Evolutionary conservation across 2,797 vertebrate species (phyloP).

Genomic region (Eulemur rubriventer): DNA sequence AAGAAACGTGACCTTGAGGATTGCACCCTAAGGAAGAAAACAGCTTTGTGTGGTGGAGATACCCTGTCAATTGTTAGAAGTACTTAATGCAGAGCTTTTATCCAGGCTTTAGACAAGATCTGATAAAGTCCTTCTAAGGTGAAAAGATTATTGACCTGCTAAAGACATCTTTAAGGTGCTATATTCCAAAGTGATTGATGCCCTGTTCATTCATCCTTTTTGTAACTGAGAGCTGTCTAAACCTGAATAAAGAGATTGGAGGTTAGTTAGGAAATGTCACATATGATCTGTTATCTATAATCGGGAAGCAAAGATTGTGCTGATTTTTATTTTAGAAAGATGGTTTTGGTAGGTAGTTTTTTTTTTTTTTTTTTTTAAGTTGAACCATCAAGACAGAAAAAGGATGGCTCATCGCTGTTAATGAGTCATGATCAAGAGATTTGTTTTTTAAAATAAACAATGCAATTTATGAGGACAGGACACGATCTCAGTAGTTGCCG

Average conservation of each 20-base stretch:
- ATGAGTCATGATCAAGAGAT: not conserved
- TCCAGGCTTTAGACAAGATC: slow-evolving; percentile 95
- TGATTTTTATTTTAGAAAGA: slow-evolving; percentile 76
- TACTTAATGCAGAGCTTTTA: slow-evolving; percentile 97
- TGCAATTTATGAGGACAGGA: not conserved
- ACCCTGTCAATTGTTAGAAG: slow-evolving; percentile 92
- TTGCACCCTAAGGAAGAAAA: slow-evolving; percentile 91
- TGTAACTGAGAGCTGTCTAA: slow-evolving; percentile 90
- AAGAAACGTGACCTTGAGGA: slow-evolving; percentile 95
- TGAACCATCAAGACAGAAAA: not conserved
- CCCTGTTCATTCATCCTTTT: slow-evolving; percentile 91
- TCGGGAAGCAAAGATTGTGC: slow-evolving; percentile 67
- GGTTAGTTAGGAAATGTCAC: slow-evolving; percentile 88
- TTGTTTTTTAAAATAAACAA: slow-evolving; percentile 11
- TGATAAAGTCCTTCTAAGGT: slow-evolving; percentile 98
- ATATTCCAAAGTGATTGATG: slow-evolving; percentile 96
- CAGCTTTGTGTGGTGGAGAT: slow-evolving; percentile 94
- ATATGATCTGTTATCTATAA: slow-evolving; percentile 88
- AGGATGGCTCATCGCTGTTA: not conserved
- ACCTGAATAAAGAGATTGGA: slow-evolving; percentile 91
- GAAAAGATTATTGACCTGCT: slow-evolving; percentile 99
- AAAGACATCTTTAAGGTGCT: slow-evolving; percentile 96
- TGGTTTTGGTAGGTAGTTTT: not conserved
- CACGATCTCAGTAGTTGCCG: too few species aligned
- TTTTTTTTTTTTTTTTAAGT: not conserved